Base-by-base conservation (phyloP, 2,888 invertebrate species). In the Diaphora mendica region DNA sequence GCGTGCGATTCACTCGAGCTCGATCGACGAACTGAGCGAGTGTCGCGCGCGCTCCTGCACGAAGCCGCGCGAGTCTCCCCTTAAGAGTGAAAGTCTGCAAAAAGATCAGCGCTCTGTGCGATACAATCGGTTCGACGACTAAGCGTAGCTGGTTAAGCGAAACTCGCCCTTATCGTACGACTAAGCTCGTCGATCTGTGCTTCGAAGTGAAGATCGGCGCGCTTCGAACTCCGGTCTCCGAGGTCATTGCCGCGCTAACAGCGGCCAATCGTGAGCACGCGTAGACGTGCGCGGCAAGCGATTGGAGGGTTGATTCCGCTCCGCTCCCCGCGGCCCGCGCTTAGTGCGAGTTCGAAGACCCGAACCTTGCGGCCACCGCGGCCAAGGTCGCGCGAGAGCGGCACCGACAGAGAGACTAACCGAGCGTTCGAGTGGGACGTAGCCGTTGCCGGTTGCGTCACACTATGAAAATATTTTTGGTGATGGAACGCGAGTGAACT, bases 341-440 rank as follows among this genome's bases (percentile, higher is more conserved):
- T 85, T 88, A 90, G 88, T 87, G 82, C 85, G 94, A 97, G 97
- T 97, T 97, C 97, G 97, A 97, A 97, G 97, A 96, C 97, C 96
- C 96, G 97, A 97, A 97, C 97, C 97, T 97, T 97, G 97, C 97
- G 97, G 97, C 97, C 97, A 96, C 97, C 97, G 97, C 97, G 97
- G 97, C 97, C 97, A 97, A 97, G 97, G 97, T 96, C 97, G 96
- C 93, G 94, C 94, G 96, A 91, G 94, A 94, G 91, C 93, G 92
- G 92, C 89, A 87, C 91, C 90, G 95, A 94, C 93, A 91, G 93
- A 90, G 90, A 87, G 87, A 87, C 86, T 85, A 85, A 80, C 85
- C 83, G 85, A 86, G 87, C 88, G 94, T 89, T 89, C 89, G 93
- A 94, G 92, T 89, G 92, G 92, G 95, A 93, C 92, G 92, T 88